Conservation (phyloP, 2,797 vertebrate genomes). For the Amblyraja radiata region DNA sequence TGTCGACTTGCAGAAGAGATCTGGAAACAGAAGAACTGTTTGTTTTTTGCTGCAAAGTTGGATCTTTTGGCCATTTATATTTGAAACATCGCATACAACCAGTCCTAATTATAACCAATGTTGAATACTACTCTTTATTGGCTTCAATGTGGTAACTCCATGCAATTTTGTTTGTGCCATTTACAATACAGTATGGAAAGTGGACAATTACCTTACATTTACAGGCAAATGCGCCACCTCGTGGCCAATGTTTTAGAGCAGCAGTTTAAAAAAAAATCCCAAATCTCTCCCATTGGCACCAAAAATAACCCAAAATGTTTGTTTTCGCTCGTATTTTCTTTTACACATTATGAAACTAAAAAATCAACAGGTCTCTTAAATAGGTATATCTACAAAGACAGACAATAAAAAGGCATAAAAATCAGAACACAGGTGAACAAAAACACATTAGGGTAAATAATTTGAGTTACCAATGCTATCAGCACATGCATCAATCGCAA, state of each 20-base stretch:
- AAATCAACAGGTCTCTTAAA: background rate
- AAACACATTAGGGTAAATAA: background rate
- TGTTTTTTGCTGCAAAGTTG: background rate
- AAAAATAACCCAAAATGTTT: background rate
- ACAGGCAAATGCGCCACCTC: conserved; percentile 3
- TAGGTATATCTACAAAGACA: background rate
- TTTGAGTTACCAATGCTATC: background rate
- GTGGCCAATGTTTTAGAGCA: background rate
- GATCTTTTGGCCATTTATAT: background rate
- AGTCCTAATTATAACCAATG: background rate
- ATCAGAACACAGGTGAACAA: background rate
- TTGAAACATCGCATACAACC: background rate
- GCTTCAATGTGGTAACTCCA: background rate
- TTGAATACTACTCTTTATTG: background rate
- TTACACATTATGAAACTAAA: background rate
- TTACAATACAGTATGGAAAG: background rate
- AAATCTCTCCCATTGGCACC: background rate
- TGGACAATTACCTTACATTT: background rate
- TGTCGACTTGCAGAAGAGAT: too few relatives aligned
- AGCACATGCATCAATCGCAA: background rate
- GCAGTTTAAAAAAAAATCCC: background rate
- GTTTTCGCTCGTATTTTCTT: background rate
- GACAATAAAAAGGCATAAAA: background rate
- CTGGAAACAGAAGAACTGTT: background rate
- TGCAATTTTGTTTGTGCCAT: background rate